These are phyloP conservation scores for Erynnis tages DNA, from an alignment of 2,888 invertebrate species.

Conservation along the genomic window DNA sequence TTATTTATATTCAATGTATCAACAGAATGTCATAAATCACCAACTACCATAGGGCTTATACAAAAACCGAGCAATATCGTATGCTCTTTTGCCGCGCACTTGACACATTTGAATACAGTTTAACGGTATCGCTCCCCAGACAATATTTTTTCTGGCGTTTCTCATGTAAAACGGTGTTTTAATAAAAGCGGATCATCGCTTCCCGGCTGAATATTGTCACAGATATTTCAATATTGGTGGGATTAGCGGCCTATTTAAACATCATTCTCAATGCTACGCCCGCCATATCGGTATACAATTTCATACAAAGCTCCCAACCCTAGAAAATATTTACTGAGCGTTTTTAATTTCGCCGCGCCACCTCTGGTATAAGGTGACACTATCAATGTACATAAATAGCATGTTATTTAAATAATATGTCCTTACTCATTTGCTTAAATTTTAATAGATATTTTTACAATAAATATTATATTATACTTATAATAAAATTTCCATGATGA, in stretches of 20 bases:
- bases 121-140: constrained; percentile 36
- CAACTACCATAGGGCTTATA: constrained; percentile 4
- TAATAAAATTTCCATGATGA: too few relatives aligned
- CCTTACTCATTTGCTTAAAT: too few relatives aligned
- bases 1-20: background rate
- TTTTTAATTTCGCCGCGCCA: constrained; percentile 62
- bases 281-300: constrained; percentile 76
- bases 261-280: constrained; percentile 66
- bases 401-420: background rate
- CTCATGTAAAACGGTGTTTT: constrained; percentile 67
- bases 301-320: constrained; percentile 59
- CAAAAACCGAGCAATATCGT: constrained; percentile 21
- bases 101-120: constrained; percentile 28
- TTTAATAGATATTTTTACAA: too few relatives aligned
- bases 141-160: constrained; percentile 60
- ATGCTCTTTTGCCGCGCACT: constrained; percentile 21
- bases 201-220: constrained; percentile 74
- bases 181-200: constrained; percentile 77
- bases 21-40: constrained; percentile 5
- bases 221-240: constrained; percentile 80
- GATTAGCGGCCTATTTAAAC: constrained; percentile 80
- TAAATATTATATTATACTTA: too few relatives aligned
- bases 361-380: constrained; percentile 30
- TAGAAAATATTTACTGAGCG: constrained; percentile 69
- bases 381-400: background rate